phyloP scores from a whole-genome alignment of 2,113 vertebrate species.

The Microcebus tavaratra region DNA sequence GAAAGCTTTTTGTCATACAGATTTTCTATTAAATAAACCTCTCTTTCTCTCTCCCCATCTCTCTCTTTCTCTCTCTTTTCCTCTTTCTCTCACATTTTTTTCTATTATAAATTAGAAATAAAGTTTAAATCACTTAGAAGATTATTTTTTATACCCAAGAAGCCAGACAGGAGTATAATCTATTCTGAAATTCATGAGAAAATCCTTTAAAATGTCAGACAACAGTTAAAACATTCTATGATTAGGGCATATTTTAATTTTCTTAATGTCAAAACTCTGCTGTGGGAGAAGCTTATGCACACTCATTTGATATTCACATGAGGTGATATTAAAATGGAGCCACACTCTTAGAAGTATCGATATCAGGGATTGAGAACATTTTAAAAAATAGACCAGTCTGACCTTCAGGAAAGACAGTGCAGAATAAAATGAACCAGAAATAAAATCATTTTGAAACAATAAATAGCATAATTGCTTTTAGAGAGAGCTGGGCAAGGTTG shows the following conservation, averaged over 20 bases:
- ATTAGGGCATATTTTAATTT: slow-evolving; percentile 81
- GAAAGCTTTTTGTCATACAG: background rate
- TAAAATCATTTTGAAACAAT: slow-evolving; percentile 43
- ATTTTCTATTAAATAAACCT: background rate
- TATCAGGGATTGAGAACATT: slow-evolving; percentile 46
- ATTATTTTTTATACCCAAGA: slow-evolving; percentile 73
- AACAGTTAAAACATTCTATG: slow-evolving; percentile 77
- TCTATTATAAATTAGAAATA: slow-evolving; percentile 61
- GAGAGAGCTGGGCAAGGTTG: background rate
- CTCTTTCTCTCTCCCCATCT: background rate
- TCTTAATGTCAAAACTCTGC: slow-evolving; percentile 79
- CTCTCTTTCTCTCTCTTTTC: background rate
- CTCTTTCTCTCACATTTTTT: background rate
- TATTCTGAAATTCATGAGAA: slow-evolving; percentile 74
- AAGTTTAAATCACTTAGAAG: slow-evolving; percentile 71
- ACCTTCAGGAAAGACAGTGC: slow-evolving; percentile 49
- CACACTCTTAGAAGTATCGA: slow-evolving; percentile 61
- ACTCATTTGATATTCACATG: slow-evolving; percentile 72
- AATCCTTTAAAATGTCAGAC: slow-evolving; percentile 80
- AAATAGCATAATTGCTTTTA: slow-evolving; percentile 8
- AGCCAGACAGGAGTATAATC: slow-evolving; percentile 66
- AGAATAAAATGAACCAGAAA: slow-evolving; percentile 3
- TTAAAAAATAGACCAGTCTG: slow-evolving; percentile 16
- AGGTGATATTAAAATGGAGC: slow-evolving; percentile 70
- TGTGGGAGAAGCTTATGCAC: slow-evolving; percentile 68